Percentiles rank a stretch among this genome's conserved stretches.
phyloP scores from a whole-genome alignment of 2,797 vertebrate species.

The Chrosomus eos region DNA sequence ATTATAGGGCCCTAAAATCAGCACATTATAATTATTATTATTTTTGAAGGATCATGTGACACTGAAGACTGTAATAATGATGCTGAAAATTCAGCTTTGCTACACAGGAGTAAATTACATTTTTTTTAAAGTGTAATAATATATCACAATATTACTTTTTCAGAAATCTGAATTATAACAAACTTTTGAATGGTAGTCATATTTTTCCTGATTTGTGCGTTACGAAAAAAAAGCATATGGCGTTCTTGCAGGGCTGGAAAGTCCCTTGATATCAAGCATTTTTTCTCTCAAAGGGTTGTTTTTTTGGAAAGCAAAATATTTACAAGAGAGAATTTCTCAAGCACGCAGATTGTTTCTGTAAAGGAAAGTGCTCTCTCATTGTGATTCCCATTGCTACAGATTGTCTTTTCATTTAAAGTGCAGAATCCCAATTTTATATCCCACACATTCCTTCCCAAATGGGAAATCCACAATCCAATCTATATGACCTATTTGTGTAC shows the following conservation, averaged over 20 bases:
- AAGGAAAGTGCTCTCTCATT: neutral
- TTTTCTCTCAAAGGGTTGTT: conserved; percentile 8
- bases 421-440: neutral
- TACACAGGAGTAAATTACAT: too few relatives aligned
- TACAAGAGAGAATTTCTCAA: conserved; percentile 5
- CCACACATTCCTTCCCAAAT: neutral
- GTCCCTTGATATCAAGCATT: neutral
- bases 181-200: neutral
- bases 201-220: neutral
- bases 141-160: too few relatives aligned
- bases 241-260: neutral
- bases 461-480: conserved; percentile 3
- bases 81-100: too few relatives aligned
- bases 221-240: neutral
- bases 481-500: conserved; percentile 26
- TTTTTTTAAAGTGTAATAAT: too few relatives aligned
- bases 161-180: neutral
- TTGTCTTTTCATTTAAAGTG: neutral
- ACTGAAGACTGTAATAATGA: too few relatives aligned
- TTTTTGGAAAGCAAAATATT: conserved; percentile 47
- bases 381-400: conserved; percentile 1
- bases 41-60: too few relatives aligned
- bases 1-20: too few relatives aligned
- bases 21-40: too few relatives aligned
- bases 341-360: conserved; percentile 1